Conservation (phyloP, 2,888 invertebrate genomes). For the Brassicogethes aeneus region DNA sequence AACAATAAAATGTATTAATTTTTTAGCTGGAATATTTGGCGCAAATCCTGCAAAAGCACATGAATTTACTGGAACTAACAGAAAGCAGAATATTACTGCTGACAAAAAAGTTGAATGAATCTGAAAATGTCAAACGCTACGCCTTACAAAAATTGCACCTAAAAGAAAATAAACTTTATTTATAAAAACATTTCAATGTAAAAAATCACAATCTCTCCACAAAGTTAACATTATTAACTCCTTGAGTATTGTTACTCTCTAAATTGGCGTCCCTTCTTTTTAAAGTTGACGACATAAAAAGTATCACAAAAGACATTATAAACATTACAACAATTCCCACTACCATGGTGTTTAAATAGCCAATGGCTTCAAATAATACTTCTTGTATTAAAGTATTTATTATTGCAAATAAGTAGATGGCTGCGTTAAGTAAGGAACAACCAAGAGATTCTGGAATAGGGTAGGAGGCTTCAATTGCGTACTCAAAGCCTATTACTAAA, state of each 20-base stretch:
- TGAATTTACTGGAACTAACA: not conserved
- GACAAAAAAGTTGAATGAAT: not conserved
- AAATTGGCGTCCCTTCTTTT: slow-evolving; percentile 24
- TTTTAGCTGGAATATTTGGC: not conserved
- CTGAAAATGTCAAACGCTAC: not conserved
- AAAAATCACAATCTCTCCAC: too few relatives aligned
- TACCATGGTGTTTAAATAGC: slow-evolving; percentile 19
- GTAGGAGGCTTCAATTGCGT: slow-evolving; percentile 90
- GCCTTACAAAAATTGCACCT: not conserved
- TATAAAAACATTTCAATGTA: not conserved
- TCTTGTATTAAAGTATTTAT: slow-evolving; percentile 22
- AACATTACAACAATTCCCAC: slow-evolving; percentile 15
- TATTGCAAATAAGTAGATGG: slow-evolving; percentile 31
- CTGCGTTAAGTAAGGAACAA: slow-evolving; percentile 84
- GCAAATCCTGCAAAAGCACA: not conserved
- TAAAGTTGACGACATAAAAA: slow-evolving; percentile 21
- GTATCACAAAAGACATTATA: slow-evolving; percentile 13
- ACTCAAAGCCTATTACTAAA: slow-evolving; percentile 90
- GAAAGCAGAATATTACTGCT: not conserved
- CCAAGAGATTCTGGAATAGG: slow-evolving; percentile 94
- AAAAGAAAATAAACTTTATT: not conserved
- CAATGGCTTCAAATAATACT: slow-evolving; percentile 18
- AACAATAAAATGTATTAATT: not conserved
- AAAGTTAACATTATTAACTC: too few relatives aligned
- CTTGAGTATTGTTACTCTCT: too few relatives aligned